Evolutionary conservation across 2,888 invertebrate genomes (phyloP).

Genomic region (Rhagonycha lutea): DNA sequence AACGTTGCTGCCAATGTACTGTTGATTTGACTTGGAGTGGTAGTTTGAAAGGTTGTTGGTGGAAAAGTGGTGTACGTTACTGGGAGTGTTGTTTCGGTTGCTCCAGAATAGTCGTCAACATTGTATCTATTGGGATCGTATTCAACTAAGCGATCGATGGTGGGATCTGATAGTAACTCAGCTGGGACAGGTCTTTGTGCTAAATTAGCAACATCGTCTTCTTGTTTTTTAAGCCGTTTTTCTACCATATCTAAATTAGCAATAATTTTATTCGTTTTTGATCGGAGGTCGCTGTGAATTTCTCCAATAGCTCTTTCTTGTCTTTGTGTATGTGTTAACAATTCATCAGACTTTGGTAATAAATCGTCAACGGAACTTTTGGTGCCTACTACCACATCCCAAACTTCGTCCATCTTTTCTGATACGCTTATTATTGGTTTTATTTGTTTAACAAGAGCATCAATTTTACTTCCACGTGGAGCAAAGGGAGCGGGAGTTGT

Average conservation of each 20-base stretch:
- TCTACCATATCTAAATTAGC: conserved; percentile 87
- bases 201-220: conserved; percentile 78
- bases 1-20: conserved; percentile 27
- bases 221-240: conserved; percentile 80
- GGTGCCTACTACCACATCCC: conserved; percentile 88
- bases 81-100: conserved; percentile 47
- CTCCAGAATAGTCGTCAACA: conserved; percentile 29
- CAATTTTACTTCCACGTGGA: conserved; percentile 74
- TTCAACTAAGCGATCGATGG: conserved; percentile 78
- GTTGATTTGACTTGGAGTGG: conserved; percentile 36
- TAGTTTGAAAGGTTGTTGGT: conserved; percentile 47
- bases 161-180: conserved; percentile 75
- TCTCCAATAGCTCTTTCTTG: conserved; percentile 87
- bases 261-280: conserved; percentile 85
- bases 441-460: conserved; percentile 79
- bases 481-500: conserved; percentile 62
- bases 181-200: conserved; percentile 77
- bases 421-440: conserved; percentile 84
- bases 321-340: conserved; percentile 82
- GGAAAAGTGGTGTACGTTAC: conserved; percentile 51
- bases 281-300: conserved; percentile 76
- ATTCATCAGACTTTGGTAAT: conserved; percentile 83
- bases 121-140: conserved; percentile 73
- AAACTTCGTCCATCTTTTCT: conserved; percentile 90
- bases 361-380: conserved; percentile 86